These are phyloP conservation scores for Orthosia gracilis DNA, from an alignment of 2,888 invertebrate genomes.

Conservation along the genomic window DNA sequence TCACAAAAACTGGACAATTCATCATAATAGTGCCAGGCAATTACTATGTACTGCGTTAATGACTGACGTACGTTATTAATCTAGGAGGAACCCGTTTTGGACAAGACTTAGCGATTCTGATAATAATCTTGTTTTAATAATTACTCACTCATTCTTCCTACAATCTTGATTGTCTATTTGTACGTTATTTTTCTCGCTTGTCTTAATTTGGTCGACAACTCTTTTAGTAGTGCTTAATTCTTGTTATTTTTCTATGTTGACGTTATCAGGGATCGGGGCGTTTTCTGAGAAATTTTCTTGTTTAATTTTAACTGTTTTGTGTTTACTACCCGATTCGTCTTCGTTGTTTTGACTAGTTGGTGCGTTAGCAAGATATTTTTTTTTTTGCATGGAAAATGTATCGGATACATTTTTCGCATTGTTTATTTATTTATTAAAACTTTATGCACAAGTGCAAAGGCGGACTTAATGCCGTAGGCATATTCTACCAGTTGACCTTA, in stretches of 20 bases:
- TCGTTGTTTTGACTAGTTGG: slow-evolving; percentile 56
- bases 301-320: slow-evolving; percentile 64
- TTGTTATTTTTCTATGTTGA: slow-evolving; percentile 83
- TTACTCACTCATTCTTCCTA: slow-evolving; percentile 88
- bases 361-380: slow-evolving; percentile 22
- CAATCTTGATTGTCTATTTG: slow-evolving; percentile 89
- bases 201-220: slow-evolving; percentile 88
- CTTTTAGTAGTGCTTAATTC: slow-evolving; percentile 85
- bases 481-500: too few relatives aligned
- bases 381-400: not conserved
- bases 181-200: slow-evolving; percentile 86
- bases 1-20: slow-evolving; percentile 88
- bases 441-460: too few relatives aligned
- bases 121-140: slow-evolving; percentile 90
- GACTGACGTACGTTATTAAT: slow-evolving; percentile 88
- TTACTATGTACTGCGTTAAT: slow-evolving; percentile 90
- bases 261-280: slow-evolving; percentile 81
- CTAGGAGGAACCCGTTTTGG: slow-evolving; percentile 87
- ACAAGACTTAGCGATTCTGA: slow-evolving; percentile 88
- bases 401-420: not conserved
- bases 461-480: too few relatives aligned
- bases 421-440: too few relatives aligned
- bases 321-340: slow-evolving; percentile 56
- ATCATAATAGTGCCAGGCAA: slow-evolving; percentile 89
- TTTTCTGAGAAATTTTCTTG: slow-evolving; percentile 71